These are phyloP conservation scores for Oxytorus armatus DNA, from an alignment of 2,888 invertebrate species.

Conservation along the genomic window DNA sequence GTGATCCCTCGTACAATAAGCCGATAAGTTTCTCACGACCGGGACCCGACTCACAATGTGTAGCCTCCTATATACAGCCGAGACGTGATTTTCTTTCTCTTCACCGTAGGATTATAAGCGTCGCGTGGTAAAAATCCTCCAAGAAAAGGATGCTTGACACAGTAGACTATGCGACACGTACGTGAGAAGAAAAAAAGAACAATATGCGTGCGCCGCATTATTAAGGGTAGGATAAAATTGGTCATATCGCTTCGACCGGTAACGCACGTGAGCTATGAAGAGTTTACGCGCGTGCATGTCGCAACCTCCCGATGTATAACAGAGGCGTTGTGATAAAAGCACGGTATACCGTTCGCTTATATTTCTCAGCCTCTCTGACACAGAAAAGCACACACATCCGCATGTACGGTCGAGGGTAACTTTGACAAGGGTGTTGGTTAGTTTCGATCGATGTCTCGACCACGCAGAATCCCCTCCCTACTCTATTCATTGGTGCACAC, in stretches of 20 bases:
- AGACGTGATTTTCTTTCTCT: constrained; percentile 39
- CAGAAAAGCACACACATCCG: neutral
- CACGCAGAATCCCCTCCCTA: constrained; percentile 56
- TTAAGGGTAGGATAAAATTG: constrained; percentile 41
- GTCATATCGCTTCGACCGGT: constrained; percentile 11
- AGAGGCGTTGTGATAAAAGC: constrained; percentile 33
- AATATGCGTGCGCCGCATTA: constrained; percentile 29
- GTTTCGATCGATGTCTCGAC: constrained; percentile 76
- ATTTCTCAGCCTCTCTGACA: constrained; percentile 22
- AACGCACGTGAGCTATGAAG: constrained; percentile 36
- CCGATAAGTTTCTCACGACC: constrained; percentile 74
- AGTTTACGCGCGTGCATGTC: constrained; percentile 24
- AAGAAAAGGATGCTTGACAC: constrained; percentile 24
- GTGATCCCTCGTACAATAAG: constrained; percentile 54
- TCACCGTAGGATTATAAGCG: constrained; percentile 36
- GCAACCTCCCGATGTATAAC: neutral
- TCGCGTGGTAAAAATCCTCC: constrained; percentile 47
- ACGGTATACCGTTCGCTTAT: constrained; percentile 9
- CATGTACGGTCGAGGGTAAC: constrained; percentile 7
- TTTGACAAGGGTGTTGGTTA: constrained; percentile 66
- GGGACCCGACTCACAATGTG: constrained; percentile 15
- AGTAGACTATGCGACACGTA: constrained; percentile 1
- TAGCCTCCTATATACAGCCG: constrained; percentile 36
- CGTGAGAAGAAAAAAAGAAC: constrained; percentile 19
- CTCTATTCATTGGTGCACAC: constrained; percentile 66